Evolutionary conservation across 37 sponge, comb jelly and placozoan species (phyloP).

Genomic region (Cliona cf. orientalis): DNA sequence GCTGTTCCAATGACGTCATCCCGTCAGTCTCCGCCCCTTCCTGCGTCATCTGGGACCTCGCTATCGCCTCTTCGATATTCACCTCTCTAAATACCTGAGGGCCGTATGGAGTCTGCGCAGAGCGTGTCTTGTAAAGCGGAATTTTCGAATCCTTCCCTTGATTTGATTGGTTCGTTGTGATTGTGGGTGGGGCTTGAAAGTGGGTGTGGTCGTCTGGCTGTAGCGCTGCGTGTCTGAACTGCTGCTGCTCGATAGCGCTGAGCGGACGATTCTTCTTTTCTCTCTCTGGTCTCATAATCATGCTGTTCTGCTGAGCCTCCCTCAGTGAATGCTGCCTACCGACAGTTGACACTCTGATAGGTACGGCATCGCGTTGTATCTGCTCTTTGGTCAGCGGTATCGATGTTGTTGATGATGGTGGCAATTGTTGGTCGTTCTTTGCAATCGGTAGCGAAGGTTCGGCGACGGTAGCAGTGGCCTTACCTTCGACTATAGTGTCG

Average conservation of each 20-base stretch:
- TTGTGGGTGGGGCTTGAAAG: not conserved
- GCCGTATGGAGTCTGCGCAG: conserved; percentile 31
- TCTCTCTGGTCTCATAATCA: not conserved
- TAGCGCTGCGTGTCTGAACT: not conserved
- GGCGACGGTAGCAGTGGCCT: too few species aligned
- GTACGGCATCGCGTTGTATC: too few species aligned
- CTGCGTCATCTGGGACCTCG: not conserved
- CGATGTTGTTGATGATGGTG: too few species aligned
- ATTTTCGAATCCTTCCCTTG: not conserved
- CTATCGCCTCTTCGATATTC: conserved; percentile 45
- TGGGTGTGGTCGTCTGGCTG: not conserved
- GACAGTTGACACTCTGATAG: too few species aligned
- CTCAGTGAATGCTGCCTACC: too few species aligned
- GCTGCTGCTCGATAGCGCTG: not conserved
- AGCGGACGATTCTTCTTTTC: not conserved
- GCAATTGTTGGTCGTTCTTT: too few species aligned
- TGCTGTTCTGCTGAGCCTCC: too few species aligned
- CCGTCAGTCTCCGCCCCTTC: too few species aligned
- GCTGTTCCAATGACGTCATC: not conserved
- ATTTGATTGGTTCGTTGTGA: not conserved
- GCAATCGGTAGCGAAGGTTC: too few species aligned
- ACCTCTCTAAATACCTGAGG: conserved; percentile 17
- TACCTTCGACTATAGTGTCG: too few species aligned
- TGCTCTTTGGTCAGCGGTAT: too few species aligned
- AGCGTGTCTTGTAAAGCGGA: conserved; percentile 9